Evolutionary conservation across 2,888 invertebrate species (phyloP), one percentile per base, ranked within the genome.

Genomic region (Trichacis sp.): DNA sequence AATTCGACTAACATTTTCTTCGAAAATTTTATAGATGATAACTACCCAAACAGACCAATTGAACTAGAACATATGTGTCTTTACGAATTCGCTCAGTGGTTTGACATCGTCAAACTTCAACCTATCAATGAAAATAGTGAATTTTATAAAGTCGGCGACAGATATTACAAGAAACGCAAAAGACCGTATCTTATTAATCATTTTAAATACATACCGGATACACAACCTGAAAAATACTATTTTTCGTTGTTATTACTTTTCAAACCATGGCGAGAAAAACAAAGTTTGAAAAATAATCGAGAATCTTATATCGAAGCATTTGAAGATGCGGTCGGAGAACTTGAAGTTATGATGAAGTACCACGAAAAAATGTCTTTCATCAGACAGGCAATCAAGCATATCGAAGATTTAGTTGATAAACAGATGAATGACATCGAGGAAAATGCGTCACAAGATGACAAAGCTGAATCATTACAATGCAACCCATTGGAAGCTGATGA

Each of bases 131-230:
- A 30, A 1, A 20, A 9, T 6, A 29, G 12, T 18, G 61, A 19
- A 49, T 51, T 36, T 17, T 61, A 61, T 18, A 29, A 52, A 19
- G 30, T 54, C n/a, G 5, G 12, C n/a, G n/a, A 8, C 9, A 14
- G 20, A 2, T 64, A 47, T 49, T 60, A 43, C n/a, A 61, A 64
- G 60, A 74, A 69, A 67, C 24, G 75, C 47, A 62, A 52, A 52
- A 52, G 64, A 8, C 68, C 73, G 33, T 75, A 74, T 68, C 57
- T 77, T 3, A 73, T 79, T 1, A 78, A 77, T 63, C 75, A 77
- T 59, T 75, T 59, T 46, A 49, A 30, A 11, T 46, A 59, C 30
- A 52, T 11, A 65, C n/a, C n/a, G n/a, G n/a, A n/a, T n/a, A n/a
- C n/a, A n/a, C n/a, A n/a, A n/a, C n/a, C n/a, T n/a, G n/a, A 68